phyloP scores from a whole-genome alignment of 2,888 invertebrate genomes.

The Sminthurinus aureus region DNA sequence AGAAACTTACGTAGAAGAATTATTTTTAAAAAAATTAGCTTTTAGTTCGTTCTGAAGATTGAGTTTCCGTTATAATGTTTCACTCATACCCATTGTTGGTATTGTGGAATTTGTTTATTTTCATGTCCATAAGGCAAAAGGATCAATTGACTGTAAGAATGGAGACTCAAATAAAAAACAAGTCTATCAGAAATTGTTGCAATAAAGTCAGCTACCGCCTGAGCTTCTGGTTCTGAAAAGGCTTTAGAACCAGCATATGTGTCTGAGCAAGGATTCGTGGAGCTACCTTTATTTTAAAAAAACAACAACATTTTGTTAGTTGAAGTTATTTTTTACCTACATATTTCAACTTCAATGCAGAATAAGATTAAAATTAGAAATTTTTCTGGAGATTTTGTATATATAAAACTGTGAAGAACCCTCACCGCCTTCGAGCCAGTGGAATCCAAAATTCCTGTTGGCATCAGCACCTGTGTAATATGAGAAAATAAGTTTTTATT shows the following conservation, averaged over 20 bases:
- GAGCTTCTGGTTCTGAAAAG: slow-evolving; percentile 76
- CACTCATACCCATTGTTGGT: slow-evolving; percentile 30
- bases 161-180: slow-evolving; percentile 75
- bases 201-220: slow-evolving; percentile 72
- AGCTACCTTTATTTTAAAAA: slow-evolving; percentile 30
- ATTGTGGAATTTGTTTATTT: slow-evolving; percentile 45
- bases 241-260: slow-evolving; percentile 64
- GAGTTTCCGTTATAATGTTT: not conserved
- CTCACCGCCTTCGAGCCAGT: slow-evolving; percentile 82
- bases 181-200: slow-evolving; percentile 65
- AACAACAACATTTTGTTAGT: slow-evolving; percentile 4
- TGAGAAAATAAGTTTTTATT: not conserved
- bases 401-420: too few species aligned
- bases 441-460: slow-evolving; percentile 66
- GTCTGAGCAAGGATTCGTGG: slow-evolving; percentile 45
- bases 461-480: slow-evolving; percentile 47
- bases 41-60: too few species aligned
- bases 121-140: slow-evolving; percentile 85
- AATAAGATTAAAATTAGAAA: not conserved
- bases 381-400: not conserved
- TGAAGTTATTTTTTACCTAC: not conserved
- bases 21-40: too few species aligned
- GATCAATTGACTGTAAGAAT: slow-evolving; percentile 80
- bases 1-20: not conserved
- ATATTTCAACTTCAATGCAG: not conserved